These are phyloP conservation scores for Darevskia nairensis DNA, from an alignment of 2,797 vertebrate genomes.

Conservation along the genomic window DNA sequence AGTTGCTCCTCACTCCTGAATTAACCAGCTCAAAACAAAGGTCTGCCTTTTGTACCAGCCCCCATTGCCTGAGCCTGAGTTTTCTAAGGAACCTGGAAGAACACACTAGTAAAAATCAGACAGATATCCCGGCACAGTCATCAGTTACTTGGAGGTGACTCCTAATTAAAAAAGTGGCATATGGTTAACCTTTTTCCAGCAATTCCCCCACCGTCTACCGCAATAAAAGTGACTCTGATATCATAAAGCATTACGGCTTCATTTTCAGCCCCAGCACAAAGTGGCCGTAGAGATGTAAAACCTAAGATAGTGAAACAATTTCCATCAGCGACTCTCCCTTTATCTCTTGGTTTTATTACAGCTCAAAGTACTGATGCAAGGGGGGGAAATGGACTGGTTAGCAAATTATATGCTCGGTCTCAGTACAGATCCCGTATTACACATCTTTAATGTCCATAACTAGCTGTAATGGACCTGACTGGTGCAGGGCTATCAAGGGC, in stretches of 20 bases:
- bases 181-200: constrained; percentile 53
- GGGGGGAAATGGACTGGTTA: neutral
- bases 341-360: constrained; percentile 25
- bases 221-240: constrained; percentile 34
- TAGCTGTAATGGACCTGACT: neutral
- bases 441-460: neutral
- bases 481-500: neutral
- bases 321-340: constrained; percentile 25
- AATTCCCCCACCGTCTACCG: constrained; percentile 3
- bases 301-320: constrained; percentile 16
- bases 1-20: neutral
- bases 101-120: neutral
- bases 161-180: constrained; percentile 69
- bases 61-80: neutral
- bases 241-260: constrained; percentile 37
- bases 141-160: constrained; percentile 62
- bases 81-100: neutral
- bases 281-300: constrained; percentile 27
- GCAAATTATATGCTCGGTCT: constrained; percentile 10
- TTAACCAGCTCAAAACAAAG: neutral
- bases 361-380: neutral
- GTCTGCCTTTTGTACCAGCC: neutral
- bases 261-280: constrained; percentile 15
- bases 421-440: neutral
- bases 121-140: neutral